These are phyloP conservation scores for Numenius phaeopus DNA, from an alignment of 2,797 vertebrate species.

Conservation along the genomic window DNA sequence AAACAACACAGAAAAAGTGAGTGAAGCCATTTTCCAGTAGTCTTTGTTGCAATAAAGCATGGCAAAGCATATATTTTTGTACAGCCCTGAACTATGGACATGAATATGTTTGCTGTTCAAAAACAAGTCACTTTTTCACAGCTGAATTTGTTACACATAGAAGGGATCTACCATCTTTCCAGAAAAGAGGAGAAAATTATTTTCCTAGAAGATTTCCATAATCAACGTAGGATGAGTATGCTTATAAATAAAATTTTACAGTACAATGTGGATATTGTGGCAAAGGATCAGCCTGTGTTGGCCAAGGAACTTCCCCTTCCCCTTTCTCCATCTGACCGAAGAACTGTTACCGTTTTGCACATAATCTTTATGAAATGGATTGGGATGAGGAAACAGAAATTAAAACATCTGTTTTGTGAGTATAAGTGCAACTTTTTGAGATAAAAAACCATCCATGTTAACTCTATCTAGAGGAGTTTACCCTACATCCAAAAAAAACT, in stretches of 20 bases:
- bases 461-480: background rate
- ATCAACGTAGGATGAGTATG: background rate
- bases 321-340: background rate
- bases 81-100: background rate
- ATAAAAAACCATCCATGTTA: rapidly evolving
- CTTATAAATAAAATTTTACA: background rate
- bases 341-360: background rate
- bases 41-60: background rate
- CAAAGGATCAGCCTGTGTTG: background rate
- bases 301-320: rapidly evolving
- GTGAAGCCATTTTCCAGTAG: background rate
- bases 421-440: background rate
- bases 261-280: rapidly evolving
- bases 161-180: background rate
- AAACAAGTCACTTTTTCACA: background rate
- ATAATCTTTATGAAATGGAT: background rate
- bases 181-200: background rate
- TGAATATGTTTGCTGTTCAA: background rate
- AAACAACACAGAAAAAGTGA: background rate
- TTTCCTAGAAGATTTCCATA: background rate
- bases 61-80: background rate
- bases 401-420: background rate
- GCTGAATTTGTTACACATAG: background rate
- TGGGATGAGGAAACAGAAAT: background rate
- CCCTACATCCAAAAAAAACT: background rate